Conservation (phyloP, 1,140 invertebrate genomes). For the Rhagoletis pomonella region DNA sequence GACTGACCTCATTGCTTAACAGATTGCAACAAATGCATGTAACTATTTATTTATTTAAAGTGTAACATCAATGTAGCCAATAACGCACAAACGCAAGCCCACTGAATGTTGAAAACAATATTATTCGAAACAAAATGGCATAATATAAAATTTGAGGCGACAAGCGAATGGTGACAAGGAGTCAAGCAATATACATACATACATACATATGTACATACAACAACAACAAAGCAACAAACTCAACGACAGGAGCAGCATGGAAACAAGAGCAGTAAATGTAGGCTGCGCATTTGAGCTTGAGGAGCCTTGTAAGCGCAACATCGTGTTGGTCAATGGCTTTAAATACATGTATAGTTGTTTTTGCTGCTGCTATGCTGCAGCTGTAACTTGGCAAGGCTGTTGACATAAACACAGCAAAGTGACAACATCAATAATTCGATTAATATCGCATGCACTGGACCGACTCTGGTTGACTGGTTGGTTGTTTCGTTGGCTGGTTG, state of each 20-base stretch:
- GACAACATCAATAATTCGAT: slow-evolving; percentile 52
- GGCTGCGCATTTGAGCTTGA: too few species aligned
- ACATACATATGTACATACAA: too few species aligned
- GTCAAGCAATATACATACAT: not conserved
- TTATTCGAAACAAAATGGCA: slow-evolving; percentile 26
- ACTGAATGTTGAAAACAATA: not conserved
- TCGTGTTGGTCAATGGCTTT: not conserved
- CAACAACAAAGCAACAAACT: slow-evolving; percentile 7
- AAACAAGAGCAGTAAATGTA: not conserved
- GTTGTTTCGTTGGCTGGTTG: not conserved
- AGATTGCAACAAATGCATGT: not conserved
- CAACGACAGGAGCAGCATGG: too few species aligned
- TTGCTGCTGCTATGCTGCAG: slow-evolving; percentile 3
- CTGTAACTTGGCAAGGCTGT: slow-evolving; percentile 46
- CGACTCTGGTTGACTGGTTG: not conserved
- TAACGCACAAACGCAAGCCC: not conserved
- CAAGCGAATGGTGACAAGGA: slow-evolving; percentile 2
- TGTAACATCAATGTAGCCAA: not conserved
- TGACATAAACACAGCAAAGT: slow-evolving; percentile 48
- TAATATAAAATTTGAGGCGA: slow-evolving; percentile 32
- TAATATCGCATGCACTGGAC: slow-evolving; percentile 35
- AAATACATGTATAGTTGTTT: too few species aligned
- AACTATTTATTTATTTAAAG: slow-evolving; percentile 3
- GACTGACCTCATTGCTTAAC: slow-evolving; percentile 36
- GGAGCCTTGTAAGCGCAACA: not conserved